Evolutionary conservation across 2,888 invertebrate genomes (phyloP), one percentile per base, ranked within the genome.

Genomic region (Netelia inedita): DNA sequence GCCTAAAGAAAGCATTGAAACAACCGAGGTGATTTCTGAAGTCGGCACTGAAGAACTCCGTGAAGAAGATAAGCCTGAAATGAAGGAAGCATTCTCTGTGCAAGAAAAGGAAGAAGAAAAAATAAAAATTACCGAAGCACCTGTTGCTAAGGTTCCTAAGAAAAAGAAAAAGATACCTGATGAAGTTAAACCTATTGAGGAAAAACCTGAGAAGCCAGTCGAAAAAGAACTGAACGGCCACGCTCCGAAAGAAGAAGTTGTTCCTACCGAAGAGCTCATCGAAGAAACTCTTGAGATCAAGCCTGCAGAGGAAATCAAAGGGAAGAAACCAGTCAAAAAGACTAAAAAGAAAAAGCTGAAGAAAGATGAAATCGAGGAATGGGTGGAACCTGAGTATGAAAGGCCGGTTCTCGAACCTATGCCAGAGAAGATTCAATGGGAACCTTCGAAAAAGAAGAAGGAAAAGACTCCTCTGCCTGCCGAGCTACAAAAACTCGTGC

Each of bases 361-460:
- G 82, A 90, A 89, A 81, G 86, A 90, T 68, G 89, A 90, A 78
- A 86, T 88, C 66, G 91, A 88, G 81, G 89, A 91, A 79, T 93
- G 92, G 92, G 91, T 91, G 71, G 94, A 92, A 85, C 93, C 91
- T 2, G 93, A 92, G 83, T 93, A 93, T 57, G 92, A 91, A 82
- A 88, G 92, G 68, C 92, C 93, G 6, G 92, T 94, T 11, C 82
- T 93, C n/a, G 94, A 94, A 86, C 91, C 93, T 14, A 93, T 93
- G 91, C 92, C 93, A 19, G 94, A 94, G 83, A 93, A 93, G 86
- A 91, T 93, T 82, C 87, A 89, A 53, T 92, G 91, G 91, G 92
- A 92, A 69, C 91, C 92, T n/a, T 80, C 87, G 2, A 93, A 91
- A 76, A 91, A 91, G 68, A 92, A 92, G 28, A 89, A 90, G 9